These are phyloP conservation scores for Oxyura jamaicensis DNA, from an alignment of 2,113 vertebrate genomes.

Conservation along the genomic window DNA sequence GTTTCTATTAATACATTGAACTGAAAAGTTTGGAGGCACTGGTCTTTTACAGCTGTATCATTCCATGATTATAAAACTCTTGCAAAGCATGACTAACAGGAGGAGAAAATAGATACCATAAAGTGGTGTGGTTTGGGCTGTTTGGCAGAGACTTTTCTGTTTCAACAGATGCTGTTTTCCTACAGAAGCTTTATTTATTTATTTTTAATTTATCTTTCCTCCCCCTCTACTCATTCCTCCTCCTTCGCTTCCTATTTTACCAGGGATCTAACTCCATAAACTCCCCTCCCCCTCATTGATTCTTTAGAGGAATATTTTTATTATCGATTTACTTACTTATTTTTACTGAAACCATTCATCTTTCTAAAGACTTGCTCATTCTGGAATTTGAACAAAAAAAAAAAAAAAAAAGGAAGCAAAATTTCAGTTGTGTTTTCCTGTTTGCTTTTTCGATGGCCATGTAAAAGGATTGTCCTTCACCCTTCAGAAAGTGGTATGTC, in stretches of 20 bases:
- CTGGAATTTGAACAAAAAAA: not conserved
- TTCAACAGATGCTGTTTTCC: constrained; percentile 75
- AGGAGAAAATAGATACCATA: constrained; percentile 23
- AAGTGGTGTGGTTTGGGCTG: constrained; percentile 65
- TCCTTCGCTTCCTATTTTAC: constrained; percentile 35
- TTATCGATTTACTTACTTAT: not conserved
- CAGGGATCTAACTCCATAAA: constrained; percentile 39
- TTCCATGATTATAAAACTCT: constrained; percentile 48
- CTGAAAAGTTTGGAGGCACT: not conserved
- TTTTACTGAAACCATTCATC: not conserved
- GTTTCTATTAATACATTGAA: not conserved
- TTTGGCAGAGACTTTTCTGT: constrained; percentile 62
- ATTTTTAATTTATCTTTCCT: constrained; percentile 34
- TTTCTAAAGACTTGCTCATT: not conserved
- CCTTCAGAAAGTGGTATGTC: not conserved
- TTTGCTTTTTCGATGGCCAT: constrained; percentile 6
- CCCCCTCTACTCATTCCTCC: not conserved
- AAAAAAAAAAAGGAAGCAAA: not conserved
- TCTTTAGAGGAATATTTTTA: not conserved
- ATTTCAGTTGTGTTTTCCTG: constrained; percentile 15
- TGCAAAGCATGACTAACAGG: constrained; percentile 34
- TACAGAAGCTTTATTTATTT: constrained; percentile 6
- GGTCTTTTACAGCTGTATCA: constrained; percentile 25
- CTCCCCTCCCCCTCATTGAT: not conserved
- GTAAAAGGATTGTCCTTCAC: constrained; percentile 23